A percentile compares a stretch with the other conserved stretches of the same genome.
Conservation (phyloP, 1,140 invertebrate genomes). For the Leucophenga varia region DNA sequence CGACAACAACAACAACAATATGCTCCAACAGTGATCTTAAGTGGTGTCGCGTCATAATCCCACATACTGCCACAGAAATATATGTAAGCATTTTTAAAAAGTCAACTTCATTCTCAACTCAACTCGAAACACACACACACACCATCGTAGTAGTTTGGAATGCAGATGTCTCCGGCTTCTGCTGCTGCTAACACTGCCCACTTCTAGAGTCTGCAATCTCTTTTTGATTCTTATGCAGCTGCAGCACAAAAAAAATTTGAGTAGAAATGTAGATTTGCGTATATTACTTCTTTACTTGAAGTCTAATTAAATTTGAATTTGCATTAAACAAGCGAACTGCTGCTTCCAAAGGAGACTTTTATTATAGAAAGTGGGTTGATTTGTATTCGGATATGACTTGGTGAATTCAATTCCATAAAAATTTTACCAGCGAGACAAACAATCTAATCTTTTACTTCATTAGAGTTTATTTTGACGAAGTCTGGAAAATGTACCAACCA, state of each 20-base stretch:
- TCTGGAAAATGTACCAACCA: conserved; percentile 10
- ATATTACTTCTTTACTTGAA: conserved; percentile 52
- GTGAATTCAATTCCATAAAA: no score
- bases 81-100: not conserved
- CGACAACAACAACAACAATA: conserved; percentile 13
- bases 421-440: no score
- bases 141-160: conserved; percentile 43
- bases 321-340: conserved; percentile 30
- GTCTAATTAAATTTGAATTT: conserved; percentile 53
- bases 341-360: conserved; percentile 3
- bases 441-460: no score
- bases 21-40: conserved; percentile 16
- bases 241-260: no score
- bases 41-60: conserved; percentile 45
- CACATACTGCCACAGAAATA: conserved; percentile 17
- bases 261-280: conserved; percentile 43
- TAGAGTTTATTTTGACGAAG: not conserved
- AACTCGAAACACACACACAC: not conserved
- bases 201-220: conserved; percentile 15
- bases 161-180: conserved; percentile 36
- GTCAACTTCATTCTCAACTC: not conserved
- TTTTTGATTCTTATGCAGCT: conserved; percentile 29
- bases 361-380: conserved; percentile 14
- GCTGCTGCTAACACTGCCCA: conserved; percentile 10
- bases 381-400: conserved; percentile 3